Base-by-base conservation (phyloP, 2,797 vertebrate species). In the Gymnopithys bicolor region DNA sequence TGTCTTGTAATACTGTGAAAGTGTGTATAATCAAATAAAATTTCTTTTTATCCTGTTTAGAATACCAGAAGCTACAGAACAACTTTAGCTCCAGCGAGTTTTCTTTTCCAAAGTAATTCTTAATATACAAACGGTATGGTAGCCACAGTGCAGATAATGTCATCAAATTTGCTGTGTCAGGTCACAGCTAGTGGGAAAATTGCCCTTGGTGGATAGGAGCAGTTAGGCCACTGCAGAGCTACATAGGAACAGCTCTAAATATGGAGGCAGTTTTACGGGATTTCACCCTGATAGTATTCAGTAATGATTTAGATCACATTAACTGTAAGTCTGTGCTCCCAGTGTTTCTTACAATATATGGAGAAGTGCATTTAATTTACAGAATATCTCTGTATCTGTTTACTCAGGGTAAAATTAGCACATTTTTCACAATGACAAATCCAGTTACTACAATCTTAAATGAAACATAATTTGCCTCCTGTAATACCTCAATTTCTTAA, bases 1-100 rank as follows among this genome's bases (percentile, higher is more conserved):
- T 78, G 24, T 59, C 19, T 81, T 58, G 17, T 60, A 84, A 78
- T 33, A n/a, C 4, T 35, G 17, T 52, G 23, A 7, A 41, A 82
- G 24, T 11, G 6, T n/a, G 80, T 64, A 32, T 71, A 64, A 1
- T 82, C 13, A 52, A 68, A 60, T 32, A 76, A 6, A n/a, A 51
- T 46, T 68, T 58, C 9, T 63, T 84, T 68, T 84, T 30, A 60
- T 55, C 41, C n/a, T 53, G 13, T 68, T 93, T 87, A 64, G 75
- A 89, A 68, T 56, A 62, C 23, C 27, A 69, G 51, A 49, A 78
- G 35, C 27, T 87, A 49, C 19, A 64, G 17, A 83, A 37, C 13
- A 46, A 84, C 52, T 58, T 83, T 48, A 69, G 73, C 19, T 46
- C 23, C 51, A 66, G 17, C 3, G 39, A 58, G 30, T 24, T 87